These are phyloP conservation scores for Melinaea marsaeus DNA, from an alignment of 2,888 invertebrate genomes.

Conservation along the genomic window DNA sequence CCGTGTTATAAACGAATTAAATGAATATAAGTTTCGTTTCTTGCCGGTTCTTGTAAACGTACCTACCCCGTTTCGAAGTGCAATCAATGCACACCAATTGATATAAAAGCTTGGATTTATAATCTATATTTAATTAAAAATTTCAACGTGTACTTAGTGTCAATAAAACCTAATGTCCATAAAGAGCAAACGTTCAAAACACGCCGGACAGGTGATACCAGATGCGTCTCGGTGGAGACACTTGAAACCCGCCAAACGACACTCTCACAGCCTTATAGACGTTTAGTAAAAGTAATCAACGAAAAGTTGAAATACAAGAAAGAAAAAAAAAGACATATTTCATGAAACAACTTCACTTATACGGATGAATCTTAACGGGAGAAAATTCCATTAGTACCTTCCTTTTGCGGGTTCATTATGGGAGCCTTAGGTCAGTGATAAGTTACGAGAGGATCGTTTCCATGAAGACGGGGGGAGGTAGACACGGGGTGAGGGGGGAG, in stretches of 20 bases:
- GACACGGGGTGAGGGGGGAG: slow-evolving; percentile 27
- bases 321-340: neutral
- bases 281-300: neutral
- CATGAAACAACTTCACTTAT: neutral
- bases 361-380: neutral
- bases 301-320: neutral
- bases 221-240: slow-evolving; percentile 40
- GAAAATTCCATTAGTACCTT: neutral
- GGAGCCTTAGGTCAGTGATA: slow-evolving; percentile 10
- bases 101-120: too few relatives aligned
- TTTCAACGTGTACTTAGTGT: too few relatives aligned
- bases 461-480: slow-evolving; percentile 21
- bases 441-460: slow-evolving; percentile 33
- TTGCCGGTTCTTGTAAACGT: too few relatives aligned
- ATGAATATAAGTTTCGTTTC: too few relatives aligned
- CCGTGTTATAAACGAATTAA: too few relatives aligned
- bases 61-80: too few relatives aligned
- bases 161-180: slow-evolving; percentile 9
- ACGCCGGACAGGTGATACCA: slow-evolving; percentile 53
- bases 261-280: slow-evolving; percentile 10
- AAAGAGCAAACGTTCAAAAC: slow-evolving; percentile 37
- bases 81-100: too few relatives aligned
- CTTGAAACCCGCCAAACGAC: slow-evolving; percentile 21
- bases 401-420: neutral
- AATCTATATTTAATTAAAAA: too few relatives aligned